phyloP scores from a whole-genome alignment of 2,113 vertebrate species.

The Lamprotornis superbus region DNA sequence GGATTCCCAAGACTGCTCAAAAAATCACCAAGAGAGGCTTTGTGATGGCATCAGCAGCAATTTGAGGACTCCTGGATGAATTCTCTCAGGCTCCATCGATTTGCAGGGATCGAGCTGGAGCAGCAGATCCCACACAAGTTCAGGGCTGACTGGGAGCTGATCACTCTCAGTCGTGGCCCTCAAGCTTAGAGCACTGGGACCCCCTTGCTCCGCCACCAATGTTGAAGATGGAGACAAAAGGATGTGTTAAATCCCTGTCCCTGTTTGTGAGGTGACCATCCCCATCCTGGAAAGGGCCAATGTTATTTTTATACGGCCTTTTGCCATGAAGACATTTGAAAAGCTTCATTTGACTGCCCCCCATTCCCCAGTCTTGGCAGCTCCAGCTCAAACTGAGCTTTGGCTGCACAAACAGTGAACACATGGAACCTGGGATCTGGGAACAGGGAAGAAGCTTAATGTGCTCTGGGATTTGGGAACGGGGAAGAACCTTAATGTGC shows the following conservation, averaged over 20 bases:
- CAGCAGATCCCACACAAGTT: not conserved
- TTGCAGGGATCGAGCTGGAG: not conserved
- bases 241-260: not conserved
- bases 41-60: not conserved
- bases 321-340: not conserved
- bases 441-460: no score
- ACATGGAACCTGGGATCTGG: accelerated
- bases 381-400: not conserved
- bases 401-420: accelerated
- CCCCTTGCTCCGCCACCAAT: not conserved
- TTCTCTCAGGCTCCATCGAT: not conserved
- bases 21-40: not conserved
- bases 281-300: accelerated
- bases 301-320: not conserved
- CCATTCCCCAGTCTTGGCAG: not conserved
- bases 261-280: not conserved
- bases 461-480: no score
- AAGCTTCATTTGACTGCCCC: not conserved
- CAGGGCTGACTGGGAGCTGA: not conserved
- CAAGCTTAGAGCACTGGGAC: not conserved
- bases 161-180: not conserved
- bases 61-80: not conserved
- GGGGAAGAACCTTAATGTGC: no score
- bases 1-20: not conserved
- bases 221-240: not conserved